Evolutionary conservation across 2,113 vertebrate species (phyloP).

Genomic region (Sminthopsis crassicaudata): DNA sequence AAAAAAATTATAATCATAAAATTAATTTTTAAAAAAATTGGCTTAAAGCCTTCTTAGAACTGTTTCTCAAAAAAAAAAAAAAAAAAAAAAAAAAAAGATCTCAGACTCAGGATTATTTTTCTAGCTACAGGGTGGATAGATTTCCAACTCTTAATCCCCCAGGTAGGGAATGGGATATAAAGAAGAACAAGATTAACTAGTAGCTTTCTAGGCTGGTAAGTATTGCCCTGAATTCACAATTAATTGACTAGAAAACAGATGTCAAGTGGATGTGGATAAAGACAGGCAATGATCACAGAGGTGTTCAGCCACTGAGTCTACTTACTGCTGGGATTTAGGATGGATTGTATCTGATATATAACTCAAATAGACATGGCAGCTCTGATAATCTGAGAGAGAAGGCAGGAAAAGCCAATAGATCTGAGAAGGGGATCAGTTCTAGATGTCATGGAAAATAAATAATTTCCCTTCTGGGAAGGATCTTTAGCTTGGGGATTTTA

Average conservation of each 20-base stretch:
- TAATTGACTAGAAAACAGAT: not conserved
- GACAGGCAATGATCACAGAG: not conserved
- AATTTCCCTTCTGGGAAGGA: slow-evolving; percentile 25
- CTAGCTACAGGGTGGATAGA: not conserved
- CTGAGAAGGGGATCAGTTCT: not conserved
- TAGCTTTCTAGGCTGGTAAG: slow-evolving; percentile 2
- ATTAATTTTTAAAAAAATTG: not conserved
- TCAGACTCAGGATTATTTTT: not conserved
- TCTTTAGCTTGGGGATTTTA: not conserved
- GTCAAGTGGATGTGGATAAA: not conserved
- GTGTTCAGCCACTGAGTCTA: not conserved
- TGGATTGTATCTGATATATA: slow-evolving; percentile 5
- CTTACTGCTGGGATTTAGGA: not conserved
- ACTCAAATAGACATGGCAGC: not conserved
- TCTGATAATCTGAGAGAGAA: no score
- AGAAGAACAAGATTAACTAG: not conserved
- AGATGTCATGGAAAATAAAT: not conserved
- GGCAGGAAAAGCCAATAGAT: not conserved
- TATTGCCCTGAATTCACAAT: not conserved
- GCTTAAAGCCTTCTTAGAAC: not conserved
- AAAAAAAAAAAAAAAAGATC: not conserved
- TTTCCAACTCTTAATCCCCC: not conserved
- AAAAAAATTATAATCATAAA: no score
- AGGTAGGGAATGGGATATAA: not conserved
- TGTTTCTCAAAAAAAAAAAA: not conserved